Conservation (phyloP, 2,888 invertebrate genomes). For the Dichetophora obliterata region DNA sequence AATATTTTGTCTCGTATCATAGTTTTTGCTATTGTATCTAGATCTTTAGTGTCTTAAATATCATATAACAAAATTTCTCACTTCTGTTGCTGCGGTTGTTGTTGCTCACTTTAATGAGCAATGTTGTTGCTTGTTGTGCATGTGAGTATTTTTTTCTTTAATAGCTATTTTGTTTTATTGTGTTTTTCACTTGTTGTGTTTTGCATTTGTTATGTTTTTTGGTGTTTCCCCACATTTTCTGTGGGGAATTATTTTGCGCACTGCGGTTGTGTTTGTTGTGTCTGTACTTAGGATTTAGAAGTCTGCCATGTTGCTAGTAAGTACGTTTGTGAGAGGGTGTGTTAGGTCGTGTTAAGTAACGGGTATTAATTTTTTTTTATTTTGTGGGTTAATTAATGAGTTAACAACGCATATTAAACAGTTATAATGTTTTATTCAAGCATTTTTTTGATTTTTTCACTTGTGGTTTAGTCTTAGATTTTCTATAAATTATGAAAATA, state of each 20-base stretch:
- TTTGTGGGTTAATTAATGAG: slow-evolving; percentile 52
- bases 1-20: not conserved
- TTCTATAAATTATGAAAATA: slow-evolving; percentile 18
- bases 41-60: slow-evolving; percentile 3
- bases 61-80: not conserved
- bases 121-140: not conserved
- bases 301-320: not conserved
- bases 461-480: slow-evolving; percentile 17
- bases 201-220: no score
- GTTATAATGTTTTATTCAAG: slow-evolving; percentile 45
- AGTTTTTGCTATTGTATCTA: slow-evolving; percentile 32
- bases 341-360: not conserved
- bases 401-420: slow-evolving; percentile 52
- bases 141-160: not conserved
- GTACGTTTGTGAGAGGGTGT: not conserved
- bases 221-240: not conserved
- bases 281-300: slow-evolving; percentile 27
- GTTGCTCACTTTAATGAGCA: not conserved
- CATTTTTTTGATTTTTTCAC: not conserved
- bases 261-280: slow-evolving; percentile 37
- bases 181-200: not conserved
- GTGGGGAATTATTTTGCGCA: slow-evolving; percentile 39
- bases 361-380: slow-evolving; percentile 24
- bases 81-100: not conserved
- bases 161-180: not conserved